A percentile compares a stretch with the other conserved stretches of the same genome.
Evolutionary conservation across 2,113 vertebrate genomes (phyloP).

Genomic region (Carollia perspicillata): DNA sequence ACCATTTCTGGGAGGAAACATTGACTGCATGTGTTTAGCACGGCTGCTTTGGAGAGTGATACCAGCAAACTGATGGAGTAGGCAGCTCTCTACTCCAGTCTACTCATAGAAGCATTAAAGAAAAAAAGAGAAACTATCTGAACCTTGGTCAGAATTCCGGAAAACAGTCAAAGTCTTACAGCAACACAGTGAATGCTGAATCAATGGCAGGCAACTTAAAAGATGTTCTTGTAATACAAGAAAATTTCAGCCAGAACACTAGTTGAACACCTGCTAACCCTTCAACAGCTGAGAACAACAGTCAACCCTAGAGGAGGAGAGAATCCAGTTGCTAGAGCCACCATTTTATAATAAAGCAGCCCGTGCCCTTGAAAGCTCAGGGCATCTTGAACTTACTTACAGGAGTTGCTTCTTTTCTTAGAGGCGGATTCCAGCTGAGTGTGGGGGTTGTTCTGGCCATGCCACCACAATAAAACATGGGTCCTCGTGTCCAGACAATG

Average conservation of each 20-base stretch:
- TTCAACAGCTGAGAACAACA: background rate
- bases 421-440: too few species aligned
- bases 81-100: background rate
- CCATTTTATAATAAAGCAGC: background rate
- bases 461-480: background rate
- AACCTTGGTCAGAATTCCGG: background rate
- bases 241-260: background rate
- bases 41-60: fast-evolving
- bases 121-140: background rate
- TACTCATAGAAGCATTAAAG: background rate
- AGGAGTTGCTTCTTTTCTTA: background rate
- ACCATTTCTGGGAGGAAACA: background rate
- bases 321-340: background rate
- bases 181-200: background rate
- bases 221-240: background rate
- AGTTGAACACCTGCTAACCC: background rate
- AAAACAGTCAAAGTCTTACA: background rate
- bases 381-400: fast-evolving
- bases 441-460: background rate
- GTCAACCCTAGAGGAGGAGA: background rate
- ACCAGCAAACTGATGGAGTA: background rate
- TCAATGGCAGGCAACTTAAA: background rate
- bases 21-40: background rate
- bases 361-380: background rate
- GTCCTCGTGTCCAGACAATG: fast-evolving